Percentiles rank a stretch among this genome's conserved stretches.
phyloP scores from a whole-genome alignment of 2,113 vertebrate species.

The Myiopsitta monachus region DNA sequence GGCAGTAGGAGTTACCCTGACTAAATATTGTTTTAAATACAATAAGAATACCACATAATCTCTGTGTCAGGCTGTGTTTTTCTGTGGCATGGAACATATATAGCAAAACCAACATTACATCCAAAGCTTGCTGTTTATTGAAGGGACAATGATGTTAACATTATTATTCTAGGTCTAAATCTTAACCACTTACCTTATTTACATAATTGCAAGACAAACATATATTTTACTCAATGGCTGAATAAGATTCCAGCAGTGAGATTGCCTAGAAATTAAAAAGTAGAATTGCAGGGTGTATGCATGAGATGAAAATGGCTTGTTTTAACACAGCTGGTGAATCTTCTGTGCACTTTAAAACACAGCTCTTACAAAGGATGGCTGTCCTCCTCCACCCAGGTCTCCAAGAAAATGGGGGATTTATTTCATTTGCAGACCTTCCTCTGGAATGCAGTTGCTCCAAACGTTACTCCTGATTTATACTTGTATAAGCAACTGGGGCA shows the following conservation, averaged over 20 bases:
- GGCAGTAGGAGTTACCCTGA: neutral
- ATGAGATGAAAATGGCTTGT: constrained; percentile 29
- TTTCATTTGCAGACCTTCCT: neutral
- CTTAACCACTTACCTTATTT: constrained; percentile 63
- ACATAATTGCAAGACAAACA: constrained; percentile 61
- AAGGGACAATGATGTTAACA: constrained; percentile 27
- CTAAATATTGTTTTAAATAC: constrained; percentile 24
- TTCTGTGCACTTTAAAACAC: neutral
- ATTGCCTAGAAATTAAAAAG: constrained; percentile 55
- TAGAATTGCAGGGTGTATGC: constrained; percentile 35
- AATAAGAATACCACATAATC: neutral
- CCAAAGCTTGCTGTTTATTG: constrained; percentile 24
- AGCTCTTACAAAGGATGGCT: neutral
- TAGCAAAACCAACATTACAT: neutral
- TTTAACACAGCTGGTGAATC: constrained; percentile 42
- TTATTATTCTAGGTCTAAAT: constrained; percentile 59
- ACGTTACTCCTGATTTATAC: neutral
- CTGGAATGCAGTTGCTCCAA: neutral
- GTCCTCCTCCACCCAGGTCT: constrained; percentile 1
- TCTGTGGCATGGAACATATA: neutral
- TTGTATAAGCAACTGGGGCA: neutral
- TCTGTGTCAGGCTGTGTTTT: neutral
- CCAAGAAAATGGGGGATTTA: neutral
- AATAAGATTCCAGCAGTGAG: constrained; percentile 59
- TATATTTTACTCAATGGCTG: constrained; percentile 55